Evolutionary conservation across 2,113 vertebrate species (phyloP).

Genomic region (Vulpes vulpes): DNA sequence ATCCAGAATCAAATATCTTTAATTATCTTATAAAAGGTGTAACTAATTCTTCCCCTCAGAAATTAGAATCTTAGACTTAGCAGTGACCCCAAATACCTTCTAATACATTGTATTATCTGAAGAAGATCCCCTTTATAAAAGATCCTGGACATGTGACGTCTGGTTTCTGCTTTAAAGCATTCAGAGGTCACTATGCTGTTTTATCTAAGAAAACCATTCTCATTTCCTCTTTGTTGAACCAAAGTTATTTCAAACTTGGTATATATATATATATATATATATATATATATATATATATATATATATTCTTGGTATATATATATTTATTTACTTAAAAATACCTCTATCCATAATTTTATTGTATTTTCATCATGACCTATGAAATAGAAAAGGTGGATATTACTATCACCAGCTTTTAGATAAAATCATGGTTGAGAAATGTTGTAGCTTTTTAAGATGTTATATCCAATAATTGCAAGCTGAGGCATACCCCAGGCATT

Average conservation of each 20-base stretch:
- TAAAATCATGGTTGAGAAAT: background rate
- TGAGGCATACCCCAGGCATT: background rate
- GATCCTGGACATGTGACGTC: background rate
- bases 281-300: background rate
- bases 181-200: background rate
- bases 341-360: background rate
- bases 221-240: background rate
- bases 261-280: background rate
- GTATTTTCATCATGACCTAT: background rate
- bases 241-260: background rate
- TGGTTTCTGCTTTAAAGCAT: background rate
- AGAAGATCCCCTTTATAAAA: background rate
- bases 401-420: background rate
- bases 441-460: background rate
- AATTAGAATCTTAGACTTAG: background rate
- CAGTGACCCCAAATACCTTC: rapidly evolving
- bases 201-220: background rate
- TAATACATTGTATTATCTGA: background rate
- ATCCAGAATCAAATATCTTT: background rate
- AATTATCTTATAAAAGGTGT: background rate
- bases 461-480: background rate
- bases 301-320: no score
- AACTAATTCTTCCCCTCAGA: background rate
- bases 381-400: background rate
- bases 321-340: background rate